Evolutionary conservation across 2,797 vertebrate genomes (phyloP).

Genomic region (Argya squamiceps): DNA sequence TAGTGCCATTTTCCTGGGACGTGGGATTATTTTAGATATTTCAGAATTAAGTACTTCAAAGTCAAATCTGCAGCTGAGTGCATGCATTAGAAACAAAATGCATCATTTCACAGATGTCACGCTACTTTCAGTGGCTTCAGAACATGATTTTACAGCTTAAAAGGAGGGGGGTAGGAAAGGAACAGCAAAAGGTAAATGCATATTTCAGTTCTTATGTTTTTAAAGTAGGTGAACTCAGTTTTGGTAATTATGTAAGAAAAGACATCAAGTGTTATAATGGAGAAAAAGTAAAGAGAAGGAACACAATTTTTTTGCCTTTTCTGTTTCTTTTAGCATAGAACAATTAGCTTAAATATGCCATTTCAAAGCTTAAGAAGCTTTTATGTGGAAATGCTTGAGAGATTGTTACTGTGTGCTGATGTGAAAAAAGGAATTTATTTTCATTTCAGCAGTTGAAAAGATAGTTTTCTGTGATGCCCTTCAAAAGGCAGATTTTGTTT

Average conservation of each 20-base stretch:
- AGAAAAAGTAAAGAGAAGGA: background rate
- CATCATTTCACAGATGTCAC: conserved; percentile 37
- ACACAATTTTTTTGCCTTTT: background rate
- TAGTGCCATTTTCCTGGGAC: background rate
- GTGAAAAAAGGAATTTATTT: conserved; percentile 33
- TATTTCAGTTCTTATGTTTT: background rate
- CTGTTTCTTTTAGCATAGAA: conserved; percentile 5
- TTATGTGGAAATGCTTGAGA: conserved; percentile 15
- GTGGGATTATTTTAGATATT: conserved; percentile 23
- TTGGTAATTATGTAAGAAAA: conserved; percentile 15
- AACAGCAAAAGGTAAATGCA: background rate
- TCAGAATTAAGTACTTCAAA: conserved; percentile 22
- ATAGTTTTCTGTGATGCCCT: background rate
- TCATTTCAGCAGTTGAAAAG: conserved; percentile 17
- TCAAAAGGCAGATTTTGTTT: conserved; percentile 2
- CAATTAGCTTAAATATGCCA: conserved; percentile 44
- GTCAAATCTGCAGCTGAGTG: conserved; percentile 36
- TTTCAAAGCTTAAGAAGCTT: conserved; percentile 41
- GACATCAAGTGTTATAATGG: background rate
- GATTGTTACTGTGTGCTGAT: conserved; percentile 11
- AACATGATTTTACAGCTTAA: conserved; percentile 18
- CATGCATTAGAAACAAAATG: conserved; percentile 40
- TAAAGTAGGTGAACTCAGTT: background rate
- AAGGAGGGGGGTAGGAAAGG: background rate
- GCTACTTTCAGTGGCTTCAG: background rate